A percentile compares a stretch with the other conserved stretches of the same genome.
phyloP scores from a whole-genome alignment of 2,797 vertebrate species.

The Mormyrops attenuatus region DNA sequence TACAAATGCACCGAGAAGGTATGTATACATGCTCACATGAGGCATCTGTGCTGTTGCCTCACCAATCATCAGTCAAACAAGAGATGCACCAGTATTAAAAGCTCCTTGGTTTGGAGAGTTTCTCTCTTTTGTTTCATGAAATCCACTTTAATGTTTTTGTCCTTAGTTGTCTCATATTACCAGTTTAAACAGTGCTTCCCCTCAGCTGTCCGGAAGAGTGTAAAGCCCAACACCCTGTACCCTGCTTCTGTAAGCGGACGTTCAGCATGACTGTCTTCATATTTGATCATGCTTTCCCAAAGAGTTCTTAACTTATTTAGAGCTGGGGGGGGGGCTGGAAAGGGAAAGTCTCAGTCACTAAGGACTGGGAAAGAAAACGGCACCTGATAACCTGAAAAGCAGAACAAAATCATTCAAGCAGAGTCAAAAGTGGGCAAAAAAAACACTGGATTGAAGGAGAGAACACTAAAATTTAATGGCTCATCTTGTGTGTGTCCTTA shows the following conservation, averaged over 20 bases:
- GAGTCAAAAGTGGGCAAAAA: background rate
- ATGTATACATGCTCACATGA: background rate
- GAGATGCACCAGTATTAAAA: background rate
- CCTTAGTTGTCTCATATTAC: background rate
- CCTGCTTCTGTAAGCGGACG: background rate
- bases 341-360: background rate
- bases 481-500: background rate
- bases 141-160: background rate
- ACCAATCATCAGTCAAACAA: background rate
- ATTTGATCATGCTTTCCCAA: background rate
- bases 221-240: background rate
- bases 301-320: no score
- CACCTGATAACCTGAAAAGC: background rate
- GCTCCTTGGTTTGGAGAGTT: background rate
- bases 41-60: background rate
- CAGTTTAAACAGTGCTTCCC: background rate
- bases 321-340: background rate
- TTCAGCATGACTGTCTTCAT: background rate
- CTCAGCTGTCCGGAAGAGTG: constrained; percentile 13
- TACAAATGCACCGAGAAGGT: background rate
- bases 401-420: background rate
- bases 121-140: background rate
- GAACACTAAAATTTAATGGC: background rate
- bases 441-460: background rate
- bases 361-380: background rate